These are phyloP conservation scores for Tryphoninae sp. DNA, from an alignment of 2,888 invertebrate genomes.

Conservation along the genomic window DNA sequence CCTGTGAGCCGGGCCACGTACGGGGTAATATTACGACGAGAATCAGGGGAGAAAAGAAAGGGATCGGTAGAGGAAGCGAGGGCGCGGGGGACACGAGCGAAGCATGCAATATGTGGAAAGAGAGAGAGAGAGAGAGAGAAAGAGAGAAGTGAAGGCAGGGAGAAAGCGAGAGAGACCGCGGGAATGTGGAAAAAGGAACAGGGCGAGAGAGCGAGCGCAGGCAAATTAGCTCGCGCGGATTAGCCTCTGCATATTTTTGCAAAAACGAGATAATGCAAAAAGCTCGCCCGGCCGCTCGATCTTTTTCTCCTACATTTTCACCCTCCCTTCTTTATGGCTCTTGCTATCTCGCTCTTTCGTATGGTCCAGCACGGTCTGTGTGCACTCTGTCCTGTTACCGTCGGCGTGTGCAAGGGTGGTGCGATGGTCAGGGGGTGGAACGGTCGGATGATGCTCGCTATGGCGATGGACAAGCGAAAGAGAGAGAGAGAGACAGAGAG, in stretches of 20 bases:
- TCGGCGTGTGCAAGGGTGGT: slow-evolving; percentile 62
- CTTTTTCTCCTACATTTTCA: slow-evolving; percentile 18
- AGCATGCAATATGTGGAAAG: slow-evolving; percentile 13
- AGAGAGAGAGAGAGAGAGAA: slow-evolving; percentile 10
- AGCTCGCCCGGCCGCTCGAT: slow-evolving; percentile 72
- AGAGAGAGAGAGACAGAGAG: slow-evolving; percentile 34
- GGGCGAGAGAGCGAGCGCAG: slow-evolving; percentile 57
- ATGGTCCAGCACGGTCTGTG: slow-evolving; percentile 58
- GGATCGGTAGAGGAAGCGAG: slow-evolving; percentile 47
- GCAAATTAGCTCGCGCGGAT: slow-evolving; percentile 77
- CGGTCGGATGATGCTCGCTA: slow-evolving; percentile 60
- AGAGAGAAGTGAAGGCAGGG: not conserved
- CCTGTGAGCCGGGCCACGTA: slow-evolving; percentile 30
- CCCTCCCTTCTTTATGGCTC: slow-evolving; percentile 6
- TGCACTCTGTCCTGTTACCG: slow-evolving; percentile 67
- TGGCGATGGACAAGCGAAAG: slow-evolving; percentile 62
- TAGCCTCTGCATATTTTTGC: slow-evolving; percentile 79
- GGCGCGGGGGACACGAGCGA: slow-evolving; percentile 31
- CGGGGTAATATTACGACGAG: slow-evolving; percentile 35
- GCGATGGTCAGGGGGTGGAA: slow-evolving; percentile 69
- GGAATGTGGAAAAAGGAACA: slow-evolving; percentile 3
- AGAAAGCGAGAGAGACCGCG: slow-evolving; percentile 23
- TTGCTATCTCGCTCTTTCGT: slow-evolving; percentile 12
- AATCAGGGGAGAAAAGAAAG: slow-evolving; percentile 44
- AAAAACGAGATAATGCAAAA: slow-evolving; percentile 80